Evolutionary conservation across 1,140 invertebrate species (phyloP), one percentile per base, ranked within the genome.

Genomic region (Eupristina koningsbergeri): DNA sequence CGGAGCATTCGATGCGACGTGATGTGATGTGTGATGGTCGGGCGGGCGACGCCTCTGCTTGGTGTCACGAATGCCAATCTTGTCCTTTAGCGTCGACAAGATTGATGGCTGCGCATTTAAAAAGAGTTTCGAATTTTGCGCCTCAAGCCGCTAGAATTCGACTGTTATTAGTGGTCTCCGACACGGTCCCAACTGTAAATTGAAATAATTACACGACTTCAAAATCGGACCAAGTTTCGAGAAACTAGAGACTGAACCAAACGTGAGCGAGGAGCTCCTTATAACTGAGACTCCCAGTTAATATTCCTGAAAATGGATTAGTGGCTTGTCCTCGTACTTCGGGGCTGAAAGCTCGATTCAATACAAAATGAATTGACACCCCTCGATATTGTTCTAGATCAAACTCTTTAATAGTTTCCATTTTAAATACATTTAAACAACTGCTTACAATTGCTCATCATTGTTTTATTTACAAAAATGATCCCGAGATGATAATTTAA

Each of bases 51-150:
- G n/a, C 61, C 41, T 64, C 13, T 17, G 64, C 53, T 80, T 36
- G 5, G 61, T n/a, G 22, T 29, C 39, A 41, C 45, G 79, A 58
- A 22, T 41, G 67, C 34, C 31, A 80, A 71, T 26, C 39, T 73
- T 64, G 36, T 79, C 13, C n/a, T 45, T 67, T 79, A 15, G 39
- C 74, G 50, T 45, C 47, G 74, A 19, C 31, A 78, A 63, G 76
- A 61, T 61, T 36, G 26, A 78, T 78, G 53, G 3, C 6, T 13
- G 73, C 64, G 64, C 53, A 6, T 39, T 13, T 8, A 34, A 34
- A 58, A 36, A 58, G 34, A 75, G 45, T 19, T 19, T 34, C 29
- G n/a, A n/a, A n/a, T n/a, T 53, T 58, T 76, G 9, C 50, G 50
- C 29, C 29, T n/a, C n/a, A n/a, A n/a, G n/a, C n/a, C n/a, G 22